phyloP scores from a whole-genome alignment of 2,888 invertebrate genomes.

The Elmis aenea region DNA sequence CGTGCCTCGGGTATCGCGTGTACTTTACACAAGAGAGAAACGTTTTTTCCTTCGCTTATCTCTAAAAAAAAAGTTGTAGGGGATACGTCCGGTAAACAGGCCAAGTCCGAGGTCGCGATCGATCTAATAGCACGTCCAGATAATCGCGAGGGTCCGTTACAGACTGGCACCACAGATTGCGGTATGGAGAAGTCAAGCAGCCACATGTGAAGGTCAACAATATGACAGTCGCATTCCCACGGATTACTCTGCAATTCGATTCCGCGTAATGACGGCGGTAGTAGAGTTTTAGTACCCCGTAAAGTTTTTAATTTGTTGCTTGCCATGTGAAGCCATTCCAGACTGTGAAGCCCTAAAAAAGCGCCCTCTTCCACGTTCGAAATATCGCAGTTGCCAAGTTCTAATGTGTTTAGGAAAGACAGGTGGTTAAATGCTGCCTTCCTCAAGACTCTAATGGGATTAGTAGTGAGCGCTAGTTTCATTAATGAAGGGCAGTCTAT shows the following conservation, averaged over 20 bases:
- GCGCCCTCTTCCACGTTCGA: constrained; percentile 72
- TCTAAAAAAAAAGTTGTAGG: constrained; percentile 73
- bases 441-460: constrained; percentile 71
- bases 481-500: constrained; percentile 74
- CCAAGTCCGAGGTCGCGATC: constrained; percentile 65
- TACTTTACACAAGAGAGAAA: constrained; percentile 75
- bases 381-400: constrained; percentile 76
- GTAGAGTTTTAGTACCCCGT: constrained; percentile 58
- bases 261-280: constrained; percentile 74
- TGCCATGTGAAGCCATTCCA: constrained; percentile 81
- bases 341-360: constrained; percentile 72
- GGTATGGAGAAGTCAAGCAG: constrained; percentile 71
- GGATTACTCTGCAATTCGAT: constrained; percentile 80
- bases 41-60: constrained; percentile 74
- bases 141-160: constrained; percentile 64
- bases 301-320: constrained; percentile 74
- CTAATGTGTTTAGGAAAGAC: constrained; percentile 71
- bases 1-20: constrained; percentile 77
- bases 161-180: constrained; percentile 72
- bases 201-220: constrained; percentile 74
- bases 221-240: constrained; percentile 84
- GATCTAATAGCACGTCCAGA: constrained; percentile 63
- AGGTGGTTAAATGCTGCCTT: constrained; percentile 70
- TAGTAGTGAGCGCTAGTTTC: constrained; percentile 74
- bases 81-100: constrained; percentile 74